These are phyloP conservation scores for Nannoperca australis DNA, from an alignment of 2,797 vertebrate species.

Conservation along the genomic window DNA sequence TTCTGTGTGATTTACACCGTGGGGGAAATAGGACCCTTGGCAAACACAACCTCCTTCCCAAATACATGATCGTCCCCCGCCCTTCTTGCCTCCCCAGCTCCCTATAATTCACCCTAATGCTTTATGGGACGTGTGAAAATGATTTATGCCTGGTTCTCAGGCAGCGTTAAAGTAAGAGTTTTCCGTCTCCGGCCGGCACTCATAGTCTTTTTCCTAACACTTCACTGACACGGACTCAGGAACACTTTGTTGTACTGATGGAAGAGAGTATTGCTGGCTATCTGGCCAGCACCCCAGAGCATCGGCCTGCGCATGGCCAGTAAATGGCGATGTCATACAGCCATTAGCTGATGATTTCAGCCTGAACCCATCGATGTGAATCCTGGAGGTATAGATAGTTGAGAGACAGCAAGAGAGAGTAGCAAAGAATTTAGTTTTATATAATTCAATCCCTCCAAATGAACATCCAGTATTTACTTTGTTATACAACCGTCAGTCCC, in stretches of 20 bases:
- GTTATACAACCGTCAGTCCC: conserved; percentile 24
- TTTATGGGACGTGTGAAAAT: conserved; percentile 76
- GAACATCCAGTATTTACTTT: conserved; percentile 40
- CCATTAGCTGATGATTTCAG: conserved; percentile 44
- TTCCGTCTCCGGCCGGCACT: conserved; percentile 52
- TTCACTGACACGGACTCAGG: conserved; percentile 47
- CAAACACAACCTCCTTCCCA: conserved; percentile 37
- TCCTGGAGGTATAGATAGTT: conserved; percentile 16
- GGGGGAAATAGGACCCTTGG: conserved; percentile 37
- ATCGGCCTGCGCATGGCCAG: conserved; percentile 9
- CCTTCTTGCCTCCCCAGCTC: conserved; percentile 21
- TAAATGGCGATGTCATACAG: conserved; percentile 46
- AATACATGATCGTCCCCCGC: conserved; percentile 46
- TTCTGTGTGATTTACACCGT: conserved; percentile 47
- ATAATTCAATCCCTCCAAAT: conserved; percentile 41
- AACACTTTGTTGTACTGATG: conserved; percentile 33
- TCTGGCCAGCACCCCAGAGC: conserved; percentile 30
- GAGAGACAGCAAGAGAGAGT: conserved; percentile 21
- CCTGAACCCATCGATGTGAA: conserved; percentile 23
- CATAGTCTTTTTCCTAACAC: conserved; percentile 34
- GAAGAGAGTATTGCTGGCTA: conserved; percentile 24
- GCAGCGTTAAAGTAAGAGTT: conserved; percentile 34
- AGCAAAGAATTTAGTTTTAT: conserved; percentile 19
- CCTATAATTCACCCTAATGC: conserved; percentile 69
- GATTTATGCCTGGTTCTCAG: conserved; percentile 62